phyloP scores from a whole-genome alignment of 2,113 vertebrate species.

The Phycodurus eques region DNA sequence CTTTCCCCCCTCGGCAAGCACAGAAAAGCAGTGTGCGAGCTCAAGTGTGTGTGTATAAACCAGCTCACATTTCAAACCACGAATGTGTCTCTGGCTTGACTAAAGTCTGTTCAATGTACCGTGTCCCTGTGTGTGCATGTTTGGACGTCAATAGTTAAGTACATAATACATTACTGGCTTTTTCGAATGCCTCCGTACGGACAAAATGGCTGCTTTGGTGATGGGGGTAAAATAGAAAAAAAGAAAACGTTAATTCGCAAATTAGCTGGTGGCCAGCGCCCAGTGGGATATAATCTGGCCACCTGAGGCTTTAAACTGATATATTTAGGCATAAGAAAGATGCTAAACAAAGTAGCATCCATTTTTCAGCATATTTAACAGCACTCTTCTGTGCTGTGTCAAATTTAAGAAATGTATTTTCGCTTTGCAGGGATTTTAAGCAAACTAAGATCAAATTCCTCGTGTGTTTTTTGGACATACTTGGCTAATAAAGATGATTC shows the following conservation, averaged over 20 bases:
- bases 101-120: conserved; percentile 37
- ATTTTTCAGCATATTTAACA: no score
- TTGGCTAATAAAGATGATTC: no score
- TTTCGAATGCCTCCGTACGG: conserved; percentile 1
- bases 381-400: not conserved
- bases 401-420: not conserved
- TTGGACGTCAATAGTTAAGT: conserved; percentile 16
- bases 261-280: no score
- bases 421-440: no score
- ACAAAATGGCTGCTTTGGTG: not conserved
- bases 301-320: no score
- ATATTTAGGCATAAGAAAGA: no score
- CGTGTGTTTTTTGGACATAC: no score
- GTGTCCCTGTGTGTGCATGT: conserved; percentile 34
- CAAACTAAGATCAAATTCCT: no score
- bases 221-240: not conserved
- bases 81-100: conserved; percentile 41
- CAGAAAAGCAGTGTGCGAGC: conserved; percentile 34
- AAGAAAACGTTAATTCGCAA: no score
- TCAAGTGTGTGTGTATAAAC: conserved; percentile 25
- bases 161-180: conserved; percentile 9
- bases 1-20: conserved; percentile 41
- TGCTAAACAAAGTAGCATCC: no score
- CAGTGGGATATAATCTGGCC: no score
- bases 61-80: conserved; percentile 63